phyloP scores from a whole-genome alignment of 1,140 invertebrate genomes.

The Lycorma delicatula region DNA sequence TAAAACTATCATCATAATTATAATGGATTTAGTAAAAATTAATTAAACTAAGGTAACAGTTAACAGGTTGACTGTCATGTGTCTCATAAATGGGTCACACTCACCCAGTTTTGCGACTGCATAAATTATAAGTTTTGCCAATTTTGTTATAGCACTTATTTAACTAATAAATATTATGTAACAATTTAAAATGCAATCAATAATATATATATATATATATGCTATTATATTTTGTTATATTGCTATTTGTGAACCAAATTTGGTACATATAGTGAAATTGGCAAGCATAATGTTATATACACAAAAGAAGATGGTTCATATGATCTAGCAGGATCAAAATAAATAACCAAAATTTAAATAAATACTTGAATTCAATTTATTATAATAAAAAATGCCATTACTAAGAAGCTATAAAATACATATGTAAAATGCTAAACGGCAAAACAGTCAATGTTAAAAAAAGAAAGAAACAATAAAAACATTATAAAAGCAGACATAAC shows the following conservation, averaged over 20 bases:
- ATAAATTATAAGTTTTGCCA: neutral
- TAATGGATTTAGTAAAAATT: too few species aligned
- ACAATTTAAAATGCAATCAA: neutral
- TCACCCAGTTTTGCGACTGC: neutral
- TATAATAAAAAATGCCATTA: too few species aligned
- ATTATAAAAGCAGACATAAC: neutral
- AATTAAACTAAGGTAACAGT: too few species aligned
- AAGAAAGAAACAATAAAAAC: neutral
- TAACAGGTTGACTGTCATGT: slow-evolving; percentile 5
- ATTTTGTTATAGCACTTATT: neutral
- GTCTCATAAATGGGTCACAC: neutral
- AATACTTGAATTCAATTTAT: too few species aligned
- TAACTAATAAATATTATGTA: neutral
- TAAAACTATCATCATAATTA: too few species aligned
- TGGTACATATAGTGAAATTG: neutral
- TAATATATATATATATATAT: neutral
- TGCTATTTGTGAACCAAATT: neutral
- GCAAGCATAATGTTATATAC: neutral
- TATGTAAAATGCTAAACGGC: too few species aligned
- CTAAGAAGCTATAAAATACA: too few species aligned
- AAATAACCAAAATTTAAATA: too few species aligned
- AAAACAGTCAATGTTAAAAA: neutral
- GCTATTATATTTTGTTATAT: neutral
- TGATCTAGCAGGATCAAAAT: too few species aligned
- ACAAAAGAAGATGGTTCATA: too few species aligned